Evolutionary conservation across 1,140 invertebrate genomes (phyloP).

Genomic region (Polyergus mexicanus): DNA sequence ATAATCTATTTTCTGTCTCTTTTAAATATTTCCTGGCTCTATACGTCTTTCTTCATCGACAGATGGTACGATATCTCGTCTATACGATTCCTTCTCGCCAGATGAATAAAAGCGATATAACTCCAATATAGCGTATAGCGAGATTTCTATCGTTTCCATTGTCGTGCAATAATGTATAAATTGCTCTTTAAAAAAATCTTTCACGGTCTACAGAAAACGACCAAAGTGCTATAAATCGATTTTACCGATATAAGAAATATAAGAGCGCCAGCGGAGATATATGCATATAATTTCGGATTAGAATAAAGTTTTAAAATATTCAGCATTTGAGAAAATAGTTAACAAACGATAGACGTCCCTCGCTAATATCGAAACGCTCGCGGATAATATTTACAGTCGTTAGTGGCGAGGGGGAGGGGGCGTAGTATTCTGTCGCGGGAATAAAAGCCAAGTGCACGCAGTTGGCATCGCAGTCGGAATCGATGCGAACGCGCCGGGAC

Average conservation of each 20-base stretch:
- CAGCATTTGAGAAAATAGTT: background rate
- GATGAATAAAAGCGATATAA: background rate
- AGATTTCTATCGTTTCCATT: background rate
- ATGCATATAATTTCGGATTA: background rate
- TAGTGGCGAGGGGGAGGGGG: conserved; percentile 10
- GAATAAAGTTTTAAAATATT: background rate
- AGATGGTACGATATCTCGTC: background rate
- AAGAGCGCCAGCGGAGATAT: background rate
- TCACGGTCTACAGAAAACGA: too few species aligned
- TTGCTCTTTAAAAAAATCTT: background rate
- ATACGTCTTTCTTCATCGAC: background rate
- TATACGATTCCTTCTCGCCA: background rate
- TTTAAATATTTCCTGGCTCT: conserved; percentile 5
- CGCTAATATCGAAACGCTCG: conserved; percentile 8
- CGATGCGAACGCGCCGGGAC: conserved; percentile 40
- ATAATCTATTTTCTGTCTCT: background rate
- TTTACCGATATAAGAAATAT: background rate
- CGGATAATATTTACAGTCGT: conserved; percentile 39
- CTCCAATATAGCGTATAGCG: background rate
- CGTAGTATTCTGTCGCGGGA: background rate
- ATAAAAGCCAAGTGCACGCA: conserved; percentile 30
- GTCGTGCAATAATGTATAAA: conserved; percentile 7
- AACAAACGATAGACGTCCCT: background rate
- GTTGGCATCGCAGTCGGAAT: conserved; percentile 16
- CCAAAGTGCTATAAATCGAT: background rate